A percentile compares a stretch with the other conserved stretches of the same genome.
These are phyloP conservation scores for Onychomys torridus DNA, from an alignment of 2,797 vertebrate species.

Conservation along the genomic window DNA sequence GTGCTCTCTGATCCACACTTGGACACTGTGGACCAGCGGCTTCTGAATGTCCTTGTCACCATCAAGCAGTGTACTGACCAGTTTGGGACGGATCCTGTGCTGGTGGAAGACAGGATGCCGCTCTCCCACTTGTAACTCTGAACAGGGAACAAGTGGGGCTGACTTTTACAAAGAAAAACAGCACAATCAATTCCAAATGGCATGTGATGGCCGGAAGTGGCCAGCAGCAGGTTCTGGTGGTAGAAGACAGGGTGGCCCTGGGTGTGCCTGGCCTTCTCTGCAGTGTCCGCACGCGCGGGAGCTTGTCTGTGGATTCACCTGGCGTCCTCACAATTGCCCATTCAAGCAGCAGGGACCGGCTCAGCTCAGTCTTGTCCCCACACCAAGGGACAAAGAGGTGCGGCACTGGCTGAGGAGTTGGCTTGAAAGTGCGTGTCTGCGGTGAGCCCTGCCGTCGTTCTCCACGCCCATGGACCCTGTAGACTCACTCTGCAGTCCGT, in stretches of 20 bases:
- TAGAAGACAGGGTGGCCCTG: slow-evolving; percentile 63
- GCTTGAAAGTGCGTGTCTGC: slow-evolving; percentile 50
- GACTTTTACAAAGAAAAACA: slow-evolving; percentile 87
- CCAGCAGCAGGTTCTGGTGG: slow-evolving; percentile 54
- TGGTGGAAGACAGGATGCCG: slow-evolving; percentile 98
- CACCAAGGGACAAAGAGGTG: slow-evolving; percentile 56
- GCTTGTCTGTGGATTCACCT: neutral
- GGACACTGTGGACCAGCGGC: slow-evolving; percentile 94
- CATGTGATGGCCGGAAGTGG: slow-evolving; percentile 72
- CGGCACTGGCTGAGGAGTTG: slow-evolving; percentile 39
- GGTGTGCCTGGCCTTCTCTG: slow-evolving; percentile 42
- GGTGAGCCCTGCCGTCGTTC: slow-evolving; percentile 38
- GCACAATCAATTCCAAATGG: slow-evolving; percentile 86
- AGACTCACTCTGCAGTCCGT: slow-evolving; percentile 12
- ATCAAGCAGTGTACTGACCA: slow-evolving; percentile 97
- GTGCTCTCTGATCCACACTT: slow-evolving; percentile 93
- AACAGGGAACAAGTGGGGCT: slow-evolving; percentile 75
- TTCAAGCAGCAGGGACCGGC: slow-evolving; percentile 62
- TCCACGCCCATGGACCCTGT: slow-evolving; percentile 56
- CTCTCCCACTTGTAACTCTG: slow-evolving; percentile 93
- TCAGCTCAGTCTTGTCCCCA: slow-evolving; percentile 19
- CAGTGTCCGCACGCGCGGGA: neutral
- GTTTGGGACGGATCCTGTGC: slow-evolving; percentile 93
- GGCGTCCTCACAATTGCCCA: neutral
- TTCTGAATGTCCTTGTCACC: slow-evolving; percentile 93